Base-by-base conservation (phyloP, 2,113 vertebrate species). In the Poecilia latipinna region DNA sequence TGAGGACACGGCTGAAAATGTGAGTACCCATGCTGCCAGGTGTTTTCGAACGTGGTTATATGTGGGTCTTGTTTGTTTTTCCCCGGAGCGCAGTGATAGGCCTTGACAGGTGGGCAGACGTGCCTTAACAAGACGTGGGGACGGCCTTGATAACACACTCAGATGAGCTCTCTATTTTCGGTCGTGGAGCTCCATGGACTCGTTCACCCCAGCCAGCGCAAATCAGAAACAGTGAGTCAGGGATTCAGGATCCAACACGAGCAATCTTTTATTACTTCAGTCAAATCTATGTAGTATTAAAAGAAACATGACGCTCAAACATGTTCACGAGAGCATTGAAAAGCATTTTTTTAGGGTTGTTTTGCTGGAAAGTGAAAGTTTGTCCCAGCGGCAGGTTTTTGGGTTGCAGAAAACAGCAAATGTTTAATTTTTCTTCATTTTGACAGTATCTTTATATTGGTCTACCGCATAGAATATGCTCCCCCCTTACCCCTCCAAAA, bases 41-140 rank as follows among this genome's bases (percentile, higher is more conserved):
- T 85, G 75, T 75, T 78, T 87, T 80, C 71, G 57, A 79, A 65
- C 70, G 44, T 48, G 68, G 71, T 57, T 73, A 60, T 78, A 68
- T 87, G 51, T 88, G 42, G 84, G 68, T 57, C 73, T 79, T 91
- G 82, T 90, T 92, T 91, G 86, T 89, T 90, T 88, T 89, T 77
- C 88, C 61, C 76, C 2, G 4, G 63, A 83, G 83, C 42, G 1
- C 88, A 72, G 79, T 57, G 86, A 89, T 81, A 87, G 90, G 77
- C 78, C 87, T 77, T 88, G 83, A 86, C 82, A 80, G 86, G 77
- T 85, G 85, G 80, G 84, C 82, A 83, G 89, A 92, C 90, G 69
- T 88, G 90, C 88, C 86, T 84, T 82, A 82, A 92, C 90, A 91
- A 88, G 88, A 89, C 90, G 86, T 89, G 84, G 80, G 88, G 81